Percentiles rank a stretch among this genome's conserved stretches.
Conservation (phyloP, 2,888 invertebrate species). For the Spodoptera littoralis region DNA sequence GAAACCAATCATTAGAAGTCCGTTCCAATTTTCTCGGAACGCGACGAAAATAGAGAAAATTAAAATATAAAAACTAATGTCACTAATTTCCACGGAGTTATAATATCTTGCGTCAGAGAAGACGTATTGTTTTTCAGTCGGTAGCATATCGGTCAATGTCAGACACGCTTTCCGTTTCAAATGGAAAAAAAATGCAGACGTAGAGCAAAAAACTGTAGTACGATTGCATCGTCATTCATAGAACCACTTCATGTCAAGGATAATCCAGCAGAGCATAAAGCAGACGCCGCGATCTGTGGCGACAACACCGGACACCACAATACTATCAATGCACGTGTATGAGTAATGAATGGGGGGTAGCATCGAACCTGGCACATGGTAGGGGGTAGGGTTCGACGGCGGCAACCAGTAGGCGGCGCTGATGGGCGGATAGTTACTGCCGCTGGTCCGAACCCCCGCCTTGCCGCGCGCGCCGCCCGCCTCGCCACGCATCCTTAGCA, state of each 20-base stretch:
- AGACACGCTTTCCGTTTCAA: slow-evolving; percentile 77
- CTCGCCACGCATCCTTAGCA: slow-evolving; percentile 86
- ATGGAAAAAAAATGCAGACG: slow-evolving; percentile 62
- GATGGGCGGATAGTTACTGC: slow-evolving; percentile 92
- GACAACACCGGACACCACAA: slow-evolving; percentile 20
- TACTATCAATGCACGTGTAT: slow-evolving; percentile 38
- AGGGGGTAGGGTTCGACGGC: slow-evolving; percentile 93
- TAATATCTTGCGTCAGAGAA: slow-evolving; percentile 50
- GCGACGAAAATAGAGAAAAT: slow-evolving; percentile 38
- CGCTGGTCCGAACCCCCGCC: slow-evolving; percentile 75
- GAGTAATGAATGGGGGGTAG: slow-evolving; percentile 43
- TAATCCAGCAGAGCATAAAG: slow-evolving; percentile 47
- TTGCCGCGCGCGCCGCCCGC: slow-evolving; percentile 85
- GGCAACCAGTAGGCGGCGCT: slow-evolving; percentile 95
- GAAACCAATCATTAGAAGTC: slow-evolving; percentile 37
- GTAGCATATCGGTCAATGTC: slow-evolving; percentile 83
- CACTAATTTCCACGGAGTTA: slow-evolving; percentile 52
- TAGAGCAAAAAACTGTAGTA: slow-evolving; percentile 43
- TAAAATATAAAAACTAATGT: slow-evolving; percentile 45
- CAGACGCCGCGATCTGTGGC: slow-evolving; percentile 22
- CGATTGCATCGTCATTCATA: slow-evolving; percentile 58
- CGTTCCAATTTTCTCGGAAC: slow-evolving; percentile 41
- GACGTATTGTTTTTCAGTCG: slow-evolving; percentile 78
- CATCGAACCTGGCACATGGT: slow-evolving; percentile 94
- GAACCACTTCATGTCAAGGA: slow-evolving; percentile 48